A percentile compares a stretch with the other conserved stretches of the same genome.
Conservation (phyloP, 2,113 vertebrate genomes). For the Serilophus lunatus region DNA sequence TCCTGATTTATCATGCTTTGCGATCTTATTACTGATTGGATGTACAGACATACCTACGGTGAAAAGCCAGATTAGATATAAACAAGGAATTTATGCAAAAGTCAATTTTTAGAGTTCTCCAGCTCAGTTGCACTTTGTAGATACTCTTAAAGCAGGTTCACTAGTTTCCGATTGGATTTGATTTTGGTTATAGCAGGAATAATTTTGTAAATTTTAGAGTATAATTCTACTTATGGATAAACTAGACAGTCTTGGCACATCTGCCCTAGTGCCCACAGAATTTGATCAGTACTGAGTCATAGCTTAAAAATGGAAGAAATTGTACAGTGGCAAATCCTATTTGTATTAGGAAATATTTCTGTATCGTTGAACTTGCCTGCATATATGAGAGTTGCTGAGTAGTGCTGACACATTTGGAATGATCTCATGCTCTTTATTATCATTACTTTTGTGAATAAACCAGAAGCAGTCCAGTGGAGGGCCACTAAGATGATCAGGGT, state of each 20-base stretch:
- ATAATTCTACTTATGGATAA: not conserved
- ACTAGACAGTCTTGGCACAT: not conserved
- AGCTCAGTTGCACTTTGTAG: not conserved
- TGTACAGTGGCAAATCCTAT: not conserved
- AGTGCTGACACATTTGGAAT: not conserved
- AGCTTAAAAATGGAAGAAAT: not conserved
- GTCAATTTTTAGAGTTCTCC: not conserved
- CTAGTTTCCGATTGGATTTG: not conserved
- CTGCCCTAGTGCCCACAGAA: not conserved
- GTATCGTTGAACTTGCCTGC: not conserved
- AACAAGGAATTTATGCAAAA: not conserved
- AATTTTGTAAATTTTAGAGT: not conserved
- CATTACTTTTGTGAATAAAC: not conserved
- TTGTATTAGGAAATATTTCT: not conserved
- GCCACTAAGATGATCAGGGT: too few species aligned
- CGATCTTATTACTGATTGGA: not conserved
- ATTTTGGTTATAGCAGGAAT: not conserved
- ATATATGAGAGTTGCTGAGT: not conserved
- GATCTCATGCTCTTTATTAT: not conserved
- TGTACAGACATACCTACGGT: not conserved
- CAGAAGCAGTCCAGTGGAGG: not conserved
- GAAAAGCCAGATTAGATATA: not conserved
- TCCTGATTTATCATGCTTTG: not conserved
- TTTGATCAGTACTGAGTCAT: not conserved
- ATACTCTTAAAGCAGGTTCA: not conserved